These are phyloP conservation scores for Novumbra hubbsi DNA, from an alignment of 2,797 vertebrate genomes.

Conservation along the genomic window DNA sequence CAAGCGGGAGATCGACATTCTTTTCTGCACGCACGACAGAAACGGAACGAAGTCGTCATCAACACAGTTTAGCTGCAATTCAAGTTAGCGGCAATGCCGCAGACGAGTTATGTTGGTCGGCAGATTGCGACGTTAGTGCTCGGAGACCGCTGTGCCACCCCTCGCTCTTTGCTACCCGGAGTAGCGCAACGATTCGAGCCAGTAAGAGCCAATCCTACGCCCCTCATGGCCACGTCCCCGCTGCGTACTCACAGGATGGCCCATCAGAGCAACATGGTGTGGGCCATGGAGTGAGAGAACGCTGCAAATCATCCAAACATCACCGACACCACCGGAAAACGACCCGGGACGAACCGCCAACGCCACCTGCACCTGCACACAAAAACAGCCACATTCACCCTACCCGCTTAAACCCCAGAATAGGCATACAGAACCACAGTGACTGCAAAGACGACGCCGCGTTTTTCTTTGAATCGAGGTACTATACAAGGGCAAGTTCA, in stretches of 20 bases:
- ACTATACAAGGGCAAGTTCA: constrained; percentile 57
- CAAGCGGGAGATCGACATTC: constrained; percentile 66
- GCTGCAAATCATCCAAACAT: constrained; percentile 64
- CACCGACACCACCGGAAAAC: constrained; percentile 72
- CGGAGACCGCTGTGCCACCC: constrained; percentile 93
- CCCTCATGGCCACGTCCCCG: constrained; percentile 58
- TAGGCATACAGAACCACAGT: constrained; percentile 58
- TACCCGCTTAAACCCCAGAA: constrained; percentile 60
- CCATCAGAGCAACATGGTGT: constrained; percentile 62
- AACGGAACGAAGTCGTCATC: constrained; percentile 61
- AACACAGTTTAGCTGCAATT: constrained; percentile 58
- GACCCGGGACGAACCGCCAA: constrained; percentile 59
- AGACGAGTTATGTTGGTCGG: constrained; percentile 70
- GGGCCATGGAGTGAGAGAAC: constrained; percentile 59
- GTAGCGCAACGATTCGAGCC: constrained; percentile 65
- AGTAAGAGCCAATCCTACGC: constrained; percentile 64
- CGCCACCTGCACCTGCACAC: constrained; percentile 35
- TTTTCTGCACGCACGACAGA: constrained; percentile 52
- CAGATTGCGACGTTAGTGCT: constrained; percentile 84
- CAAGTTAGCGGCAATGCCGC: constrained; percentile 42
- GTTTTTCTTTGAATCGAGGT: constrained; percentile 63
- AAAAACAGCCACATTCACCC: constrained; percentile 53
- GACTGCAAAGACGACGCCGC: constrained; percentile 73
- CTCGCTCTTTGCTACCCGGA: constrained; percentile 55
- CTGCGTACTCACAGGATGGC: constrained; percentile 62